Evolutionary conservation across 2,113 vertebrate species (phyloP), one percentile per base, ranked within the genome.

Genomic region (Dromiciops gliroides): DNA sequence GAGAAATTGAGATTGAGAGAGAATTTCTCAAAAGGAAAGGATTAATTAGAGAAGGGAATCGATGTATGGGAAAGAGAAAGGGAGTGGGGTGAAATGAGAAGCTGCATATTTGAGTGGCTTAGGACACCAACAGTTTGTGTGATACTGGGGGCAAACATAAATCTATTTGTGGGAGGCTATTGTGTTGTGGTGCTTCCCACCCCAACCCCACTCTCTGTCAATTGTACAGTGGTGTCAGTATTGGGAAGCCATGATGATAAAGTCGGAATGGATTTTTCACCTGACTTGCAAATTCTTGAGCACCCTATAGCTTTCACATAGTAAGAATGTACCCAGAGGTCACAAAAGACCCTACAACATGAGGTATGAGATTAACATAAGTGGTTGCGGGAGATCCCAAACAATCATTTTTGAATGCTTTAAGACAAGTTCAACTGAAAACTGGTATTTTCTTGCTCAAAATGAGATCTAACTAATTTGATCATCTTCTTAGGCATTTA

Each of bases 401-500:
- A n/a, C 14, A 44, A 44, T 90, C 96, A 94, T 94, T 44, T 89
- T 89, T 48, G 51, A 95, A 75, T 7, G 47, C 90, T 91, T 89
- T 93, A 95, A 56, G 92, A 93, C n/a, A 88, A 37, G 47, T 6
- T 47, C 26, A 16, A 47, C 4, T 44, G 91, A 91, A 92, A 50
- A 94, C 83, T 56, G 4, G 90, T 95, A 96, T 37, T 92, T 93
- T 51, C 60, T 91, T 93, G 94, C 96, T 89, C 83, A 50, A 26
- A 96, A 49, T 8, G 56, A 60, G 93, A 90, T 28, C 90, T 89
- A 93, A 89, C 94, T 93, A 89, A 95, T 93, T 44, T 75, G 90
- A 50, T 93, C 93, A 91, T 75, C n/a, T 48, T 92, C 91, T 48
- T 48, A 75, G 67, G 26, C 75, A 44, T 51, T 90, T 51, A 47